Evolutionary conservation across 1,140 invertebrate species (phyloP).

Genomic region (Micrasema minimum): DNA sequence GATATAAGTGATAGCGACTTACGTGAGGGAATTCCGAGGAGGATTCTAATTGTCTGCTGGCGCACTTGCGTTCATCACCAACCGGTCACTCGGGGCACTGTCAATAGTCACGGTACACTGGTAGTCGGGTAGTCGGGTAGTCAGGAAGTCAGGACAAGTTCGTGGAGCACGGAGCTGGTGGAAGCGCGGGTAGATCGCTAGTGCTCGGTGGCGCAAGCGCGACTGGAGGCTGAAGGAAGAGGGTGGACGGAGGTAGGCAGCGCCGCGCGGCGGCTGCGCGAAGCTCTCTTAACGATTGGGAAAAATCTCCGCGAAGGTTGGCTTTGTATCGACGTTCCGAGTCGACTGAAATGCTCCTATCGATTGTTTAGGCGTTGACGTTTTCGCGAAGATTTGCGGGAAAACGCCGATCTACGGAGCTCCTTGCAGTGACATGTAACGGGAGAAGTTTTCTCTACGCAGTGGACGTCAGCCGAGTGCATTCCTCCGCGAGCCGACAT

Average conservation of each 20-base stretch:
- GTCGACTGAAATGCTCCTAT: slow-evolving; percentile 18
- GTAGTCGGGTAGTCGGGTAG: too few species aligned
- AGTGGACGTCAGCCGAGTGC: not conserved
- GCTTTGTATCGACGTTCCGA: slow-evolving; percentile 26
- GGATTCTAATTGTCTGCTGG: not conserved
- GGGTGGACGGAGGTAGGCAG: too few species aligned
- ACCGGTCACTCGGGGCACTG: not conserved
- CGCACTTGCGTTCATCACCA: slow-evolving; percentile 27
- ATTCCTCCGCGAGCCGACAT: not conserved
- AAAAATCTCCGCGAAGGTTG: slow-evolving; percentile 31
- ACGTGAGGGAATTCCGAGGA: slow-evolving; percentile 13
- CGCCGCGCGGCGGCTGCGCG: slow-evolving; percentile 11
- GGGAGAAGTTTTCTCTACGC: not conserved
- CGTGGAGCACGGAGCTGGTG: not conserved
- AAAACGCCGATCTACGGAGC: not conserved
- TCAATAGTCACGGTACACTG: too few species aligned
- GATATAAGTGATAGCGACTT: not conserved
- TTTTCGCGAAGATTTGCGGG: slow-evolving; percentile 16
- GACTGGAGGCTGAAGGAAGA: slow-evolving; percentile 3
- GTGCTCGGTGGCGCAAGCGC: slow-evolving; percentile 12
- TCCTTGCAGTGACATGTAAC: slow-evolving; percentile 8
- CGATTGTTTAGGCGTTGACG: slow-evolving; percentile 30
- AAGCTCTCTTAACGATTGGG: slow-evolving; percentile 38
- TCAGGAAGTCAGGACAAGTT: not conserved
- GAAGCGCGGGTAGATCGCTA: not conserved